phyloP scores from a whole-genome alignment of 2,888 invertebrate genomes.

The Drosophila macrospina region DNA sequence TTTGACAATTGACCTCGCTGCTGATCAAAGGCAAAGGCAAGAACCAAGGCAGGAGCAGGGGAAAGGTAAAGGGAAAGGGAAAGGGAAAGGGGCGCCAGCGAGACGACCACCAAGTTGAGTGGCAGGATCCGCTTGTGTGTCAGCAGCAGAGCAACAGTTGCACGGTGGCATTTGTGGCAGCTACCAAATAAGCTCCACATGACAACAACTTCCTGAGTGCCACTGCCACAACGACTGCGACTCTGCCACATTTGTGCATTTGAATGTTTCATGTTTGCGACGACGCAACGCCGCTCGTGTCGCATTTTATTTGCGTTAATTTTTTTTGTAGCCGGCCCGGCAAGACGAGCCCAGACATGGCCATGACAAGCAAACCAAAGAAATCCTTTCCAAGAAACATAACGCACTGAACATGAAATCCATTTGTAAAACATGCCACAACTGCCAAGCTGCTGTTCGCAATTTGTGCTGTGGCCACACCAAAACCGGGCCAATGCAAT shows the following conservation, averaged over 20 bases:
- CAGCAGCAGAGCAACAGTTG: neutral
- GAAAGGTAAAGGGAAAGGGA: neutral
- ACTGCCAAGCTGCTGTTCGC: constrained; percentile 35
- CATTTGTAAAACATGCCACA: constrained; percentile 76
- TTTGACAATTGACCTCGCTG: constrained; percentile 71
- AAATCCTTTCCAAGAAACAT: constrained; percentile 81
- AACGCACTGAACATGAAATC: constrained; percentile 75
- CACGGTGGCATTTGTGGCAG: constrained; percentile 16
- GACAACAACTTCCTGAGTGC: constrained; percentile 62
- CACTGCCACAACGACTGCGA: constrained; percentile 24
- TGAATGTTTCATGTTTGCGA: constrained; percentile 70
- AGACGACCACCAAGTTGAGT: constrained; percentile 40
- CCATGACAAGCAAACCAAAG: constrained; percentile 73
- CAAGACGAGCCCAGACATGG: constrained; percentile 62
- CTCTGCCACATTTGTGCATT: constrained; percentile 65
- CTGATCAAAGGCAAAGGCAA: constrained; percentile 28
- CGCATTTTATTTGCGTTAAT: constrained; percentile 61
- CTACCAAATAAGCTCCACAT: constrained; percentile 43
- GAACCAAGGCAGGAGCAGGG: neutral
- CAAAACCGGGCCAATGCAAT: constrained; percentile 58
- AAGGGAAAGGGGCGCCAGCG: neutral
- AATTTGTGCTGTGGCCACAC: constrained; percentile 46
- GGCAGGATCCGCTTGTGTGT: constrained; percentile 43
- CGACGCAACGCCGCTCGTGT: constrained; percentile 47
- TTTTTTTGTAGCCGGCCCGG: constrained; percentile 25